Base-by-base conservation (phyloP, 2,888 invertebrate species). In the Frankliniella intonsa region DNA sequence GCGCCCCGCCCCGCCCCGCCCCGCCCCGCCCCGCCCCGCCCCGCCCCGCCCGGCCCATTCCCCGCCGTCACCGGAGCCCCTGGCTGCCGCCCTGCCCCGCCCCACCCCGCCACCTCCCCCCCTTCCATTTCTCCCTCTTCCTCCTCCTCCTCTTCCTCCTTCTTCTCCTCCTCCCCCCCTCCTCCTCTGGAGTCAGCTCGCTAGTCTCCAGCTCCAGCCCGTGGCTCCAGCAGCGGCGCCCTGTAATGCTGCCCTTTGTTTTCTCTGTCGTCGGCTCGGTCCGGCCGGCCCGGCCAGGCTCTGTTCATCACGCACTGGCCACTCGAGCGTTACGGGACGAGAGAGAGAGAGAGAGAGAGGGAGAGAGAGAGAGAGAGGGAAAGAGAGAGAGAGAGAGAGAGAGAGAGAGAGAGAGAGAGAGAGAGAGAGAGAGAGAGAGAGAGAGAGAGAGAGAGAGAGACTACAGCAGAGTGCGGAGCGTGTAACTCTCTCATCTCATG, bases 41-140 rank as follows among this genome's bases (percentile, higher is more conserved):
- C 83, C 82, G 81, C 50, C 83, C 80, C 83, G 50, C 50, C 81
- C 82, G 81, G 82, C 81, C 51, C 84, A 69, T 83, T 84, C 84
- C 84, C 83, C 83, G 55, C 82, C 83, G 83, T 62, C 62, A 62
- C 62, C 62, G 62, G 62, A 62, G 62, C 62, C 62, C 14, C 38
- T 38, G 38, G 38, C 5, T 38, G 38, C 38, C 38, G 38, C 38
- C 38, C 38, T 5, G 38, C 38, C 38, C 38, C 38, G 38, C 62
- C 62, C 62, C 38, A 5, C 38, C 38, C 38, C 38, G 5, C 38
- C 38, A 12, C 17, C 17, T 14, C 62, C 62, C 1, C 14, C 62
- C 11, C 62, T 22, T 22, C 22, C 69, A 38, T 38, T 38, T 5
- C 38, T 38, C 5, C 38, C 38, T 38, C 38, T 5, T 38, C 69